Percentiles rank a stretch among this genome's conserved stretches.
Conservation (phyloP, 2,797 vertebrate species). For the Acanthornis magna region DNA sequence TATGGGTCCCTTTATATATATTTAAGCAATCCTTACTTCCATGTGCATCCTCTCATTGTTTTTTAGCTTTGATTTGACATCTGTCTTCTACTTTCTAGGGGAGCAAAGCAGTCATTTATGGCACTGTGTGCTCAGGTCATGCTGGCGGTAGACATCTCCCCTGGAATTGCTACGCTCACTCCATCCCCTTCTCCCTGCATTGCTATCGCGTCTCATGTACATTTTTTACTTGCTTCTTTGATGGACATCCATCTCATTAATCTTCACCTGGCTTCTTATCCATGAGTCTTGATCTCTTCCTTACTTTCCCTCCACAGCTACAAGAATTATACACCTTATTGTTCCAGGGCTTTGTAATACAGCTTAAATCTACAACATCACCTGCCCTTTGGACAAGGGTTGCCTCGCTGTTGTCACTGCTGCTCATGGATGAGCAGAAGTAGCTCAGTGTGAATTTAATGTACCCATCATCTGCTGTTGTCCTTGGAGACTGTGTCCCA, state of each 20-base stretch:
- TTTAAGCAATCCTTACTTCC: background rate
- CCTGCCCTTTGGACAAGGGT: background rate
- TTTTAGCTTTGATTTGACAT: background rate
- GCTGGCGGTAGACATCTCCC: background rate
- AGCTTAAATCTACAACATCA: rapidly evolving
- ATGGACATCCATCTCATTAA: background rate
- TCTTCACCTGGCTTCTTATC: background rate
- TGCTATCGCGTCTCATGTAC: background rate
- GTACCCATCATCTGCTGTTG: background rate
- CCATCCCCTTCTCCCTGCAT: background rate
- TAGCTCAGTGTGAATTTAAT: background rate
- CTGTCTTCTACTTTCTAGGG: background rate
- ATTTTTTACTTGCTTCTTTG: background rate
- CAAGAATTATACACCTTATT: background rate
- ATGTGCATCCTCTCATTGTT: rapidly evolving
- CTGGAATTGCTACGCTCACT: background rate
- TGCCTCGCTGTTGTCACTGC: background rate
- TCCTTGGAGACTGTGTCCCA: background rate
- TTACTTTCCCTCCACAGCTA: background rate
- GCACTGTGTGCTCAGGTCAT: background rate
- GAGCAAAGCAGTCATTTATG: background rate
- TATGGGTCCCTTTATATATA: background rate
- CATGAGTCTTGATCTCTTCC: background rate
- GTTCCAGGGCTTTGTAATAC: background rate
- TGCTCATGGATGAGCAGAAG: background rate